These are phyloP conservation scores for Bostrychus sinensis DNA, from an alignment of 2,113 vertebrate species.

Conservation along the genomic window DNA sequence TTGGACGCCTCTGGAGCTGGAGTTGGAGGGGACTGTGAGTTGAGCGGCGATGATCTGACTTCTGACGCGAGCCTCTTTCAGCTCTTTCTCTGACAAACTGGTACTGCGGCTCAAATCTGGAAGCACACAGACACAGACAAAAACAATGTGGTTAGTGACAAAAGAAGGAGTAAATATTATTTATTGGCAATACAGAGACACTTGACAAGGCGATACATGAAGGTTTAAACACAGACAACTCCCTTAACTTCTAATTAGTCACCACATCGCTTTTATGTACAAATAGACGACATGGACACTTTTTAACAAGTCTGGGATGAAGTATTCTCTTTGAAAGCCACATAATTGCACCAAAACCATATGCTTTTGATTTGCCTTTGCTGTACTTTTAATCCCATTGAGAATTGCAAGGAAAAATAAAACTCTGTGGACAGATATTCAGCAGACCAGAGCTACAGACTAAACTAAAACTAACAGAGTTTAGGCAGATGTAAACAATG, in stretches of 20 bases:
- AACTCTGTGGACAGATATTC: constrained; percentile 46
- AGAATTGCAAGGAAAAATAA: constrained; percentile 28
- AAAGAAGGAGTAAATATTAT: constrained; percentile 2
- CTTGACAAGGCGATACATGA: constrained; percentile 6
- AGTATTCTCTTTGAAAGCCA: constrained; percentile 66
- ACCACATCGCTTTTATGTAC: constrained; percentile 48
- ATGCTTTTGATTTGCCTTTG: constrained; percentile 58
- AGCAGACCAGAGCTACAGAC: constrained; percentile 32
- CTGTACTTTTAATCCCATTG: constrained; percentile 41
- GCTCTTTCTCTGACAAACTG: constrained; percentile 91
- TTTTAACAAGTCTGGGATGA: constrained; percentile 61
- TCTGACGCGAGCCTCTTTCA: constrained; percentile 88
- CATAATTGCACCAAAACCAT: constrained; percentile 60
- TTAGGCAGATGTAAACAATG: too few relatives aligned
- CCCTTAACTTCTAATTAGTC: constrained; percentile 45
- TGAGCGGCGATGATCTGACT: constrained; percentile 92
- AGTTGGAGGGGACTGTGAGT: constrained; percentile 86
- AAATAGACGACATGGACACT: constrained; percentile 36
- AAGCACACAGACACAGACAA: constrained; percentile 30
- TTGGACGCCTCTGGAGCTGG: constrained; percentile 90
- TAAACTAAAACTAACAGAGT: too few relatives aligned
- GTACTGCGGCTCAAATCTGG: constrained; percentile 85
- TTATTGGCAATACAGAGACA: constrained; percentile 17
- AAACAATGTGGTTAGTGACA: constrained; percentile 25
- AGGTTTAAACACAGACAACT: constrained; percentile 39